These are phyloP conservation scores for Megaceryle maxima DNA, from an alignment of 2,113 vertebrate species.

Conservation along the genomic window DNA sequence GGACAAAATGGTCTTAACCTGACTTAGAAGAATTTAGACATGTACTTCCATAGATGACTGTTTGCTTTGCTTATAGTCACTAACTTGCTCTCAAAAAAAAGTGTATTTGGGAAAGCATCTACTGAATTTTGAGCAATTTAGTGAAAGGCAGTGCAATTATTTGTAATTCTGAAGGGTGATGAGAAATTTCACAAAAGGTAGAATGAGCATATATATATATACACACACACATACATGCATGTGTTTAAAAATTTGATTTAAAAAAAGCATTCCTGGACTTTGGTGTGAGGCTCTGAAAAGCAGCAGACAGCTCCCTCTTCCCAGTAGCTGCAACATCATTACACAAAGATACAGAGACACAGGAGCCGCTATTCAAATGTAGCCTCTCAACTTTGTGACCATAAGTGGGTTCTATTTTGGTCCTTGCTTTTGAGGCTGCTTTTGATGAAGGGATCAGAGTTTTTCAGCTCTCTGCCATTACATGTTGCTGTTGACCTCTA, in stretches of 20 bases:
- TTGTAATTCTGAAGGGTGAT: background rate
- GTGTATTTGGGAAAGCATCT: background rate
- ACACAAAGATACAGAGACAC: background rate
- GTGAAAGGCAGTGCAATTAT: background rate
- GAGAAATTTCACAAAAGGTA: background rate
- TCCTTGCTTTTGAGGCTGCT: conserved; percentile 48
- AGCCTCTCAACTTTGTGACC: conserved; percentile 21
- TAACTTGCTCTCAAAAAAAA: background rate
- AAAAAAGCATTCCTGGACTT: background rate
- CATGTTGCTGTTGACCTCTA: conserved; percentile 63
- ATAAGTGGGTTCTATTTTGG: conserved; percentile 49
- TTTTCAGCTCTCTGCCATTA: conserved; percentile 56
- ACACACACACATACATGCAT: fast-evolving
- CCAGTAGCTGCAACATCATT: conserved; percentile 7
- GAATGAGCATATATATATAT: background rate
- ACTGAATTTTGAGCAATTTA: background rate
- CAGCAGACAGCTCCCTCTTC: background rate
- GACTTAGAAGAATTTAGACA: background rate
- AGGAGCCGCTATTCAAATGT: conserved; percentile 31
- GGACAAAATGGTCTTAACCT: background rate
- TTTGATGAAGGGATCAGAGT: conserved; percentile 61
- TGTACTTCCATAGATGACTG: background rate
- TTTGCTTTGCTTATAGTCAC: background rate
- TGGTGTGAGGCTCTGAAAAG: background rate
- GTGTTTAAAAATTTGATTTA: conserved; percentile 19